Base-by-base conservation (phyloP, 2,113 vertebrate species). In the Smithornis capensis region DNA sequence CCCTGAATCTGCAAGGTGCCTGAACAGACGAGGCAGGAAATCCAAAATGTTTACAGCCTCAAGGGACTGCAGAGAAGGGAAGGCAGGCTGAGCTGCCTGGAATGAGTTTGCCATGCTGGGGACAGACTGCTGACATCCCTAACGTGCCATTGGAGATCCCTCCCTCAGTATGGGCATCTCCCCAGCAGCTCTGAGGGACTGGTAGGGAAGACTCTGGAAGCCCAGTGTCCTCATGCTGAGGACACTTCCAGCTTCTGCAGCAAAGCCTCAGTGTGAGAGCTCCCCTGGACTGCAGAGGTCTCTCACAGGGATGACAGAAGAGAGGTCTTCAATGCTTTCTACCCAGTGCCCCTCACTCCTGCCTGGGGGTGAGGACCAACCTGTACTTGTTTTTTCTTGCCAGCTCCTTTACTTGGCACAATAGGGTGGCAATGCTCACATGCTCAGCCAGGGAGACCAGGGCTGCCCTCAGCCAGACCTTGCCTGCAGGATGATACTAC, bases 1-100 rank as follows among this genome's bases (percentile, higher is more conserved):
- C 94, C 93, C 82, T 96, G 95, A 96, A 97, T 97, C 88, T 78
- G 88, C 91, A 95, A 95, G 90, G 93, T 94, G 69, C 65, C 76
- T 92, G 85, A 92, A 87, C 87, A 82, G 82, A 55, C 7, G 0
- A 85, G 60, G 84, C 63, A 92, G 70, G 80, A 94, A 96, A 97
- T 87, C 82, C 93, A 84, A 83, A 92, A 77, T 63, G 89, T 90
- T 94, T 84, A 90, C 75, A 93, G 81, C 76, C 90, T 84, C 73
- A 7, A 63, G 93, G 84, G 93, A 77, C 75, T 83, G 70, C 9
- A 1, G 60, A 80, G 57, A 38, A 63, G 62, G 52, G 69, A 75
- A 86, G 52, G 59, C 56, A 87, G 88, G 50, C 50, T 83, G 74
- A 56, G 87, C 57, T 91, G 77, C 50, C 57, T 42, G 50, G 71